A percentile compares a stretch with the other conserved stretches of the same genome.
Conservation (phyloP, 2,888 invertebrate species). For the Lycocerus yunnanus region DNA sequence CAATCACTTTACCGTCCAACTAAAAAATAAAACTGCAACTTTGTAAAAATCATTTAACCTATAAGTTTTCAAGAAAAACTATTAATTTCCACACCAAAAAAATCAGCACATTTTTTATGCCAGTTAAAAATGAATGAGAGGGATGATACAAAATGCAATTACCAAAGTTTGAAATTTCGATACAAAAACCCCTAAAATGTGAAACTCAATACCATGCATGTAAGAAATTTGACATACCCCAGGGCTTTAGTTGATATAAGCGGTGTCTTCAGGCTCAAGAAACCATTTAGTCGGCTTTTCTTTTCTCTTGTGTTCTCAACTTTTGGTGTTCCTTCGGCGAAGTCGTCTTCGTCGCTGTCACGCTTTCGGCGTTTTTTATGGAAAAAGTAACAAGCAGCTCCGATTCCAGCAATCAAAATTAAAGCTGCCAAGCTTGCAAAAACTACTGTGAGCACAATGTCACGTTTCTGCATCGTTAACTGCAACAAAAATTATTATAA, state of each 20-base stretch:
- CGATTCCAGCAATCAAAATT: slow-evolving; percentile 61
- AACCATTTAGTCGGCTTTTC: slow-evolving; percentile 66
- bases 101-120: neutral
- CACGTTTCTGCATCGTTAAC: slow-evolving; percentile 72
- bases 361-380: slow-evolving; percentile 63
- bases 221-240: slow-evolving; percentile 64
- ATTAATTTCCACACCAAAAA: neutral
- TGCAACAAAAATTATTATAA: slow-evolving; percentile 46
- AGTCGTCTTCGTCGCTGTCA: slow-evolving; percentile 62
- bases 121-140: neutral
- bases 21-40: neutral
- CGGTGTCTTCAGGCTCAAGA: slow-evolving; percentile 72
- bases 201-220: neutral
- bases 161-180: neutral
- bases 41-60: neutral
- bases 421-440: slow-evolving; percentile 67
- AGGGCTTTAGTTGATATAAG: slow-evolving; percentile 75
- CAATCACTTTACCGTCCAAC: neutral
- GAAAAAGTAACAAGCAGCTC: slow-evolving; percentile 62
- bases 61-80: no score
- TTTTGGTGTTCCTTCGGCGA: slow-evolving; percentile 52
- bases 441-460: slow-evolving; percentile 67
- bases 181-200: neutral
- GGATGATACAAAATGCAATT: neutral
- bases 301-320: slow-evolving; percentile 55